Percentiles rank a stretch among this genome's conserved stretches.
phyloP scores from a whole-genome alignment of 2,888 invertebrate genomes.

The Tineola bisselliella region DNA sequence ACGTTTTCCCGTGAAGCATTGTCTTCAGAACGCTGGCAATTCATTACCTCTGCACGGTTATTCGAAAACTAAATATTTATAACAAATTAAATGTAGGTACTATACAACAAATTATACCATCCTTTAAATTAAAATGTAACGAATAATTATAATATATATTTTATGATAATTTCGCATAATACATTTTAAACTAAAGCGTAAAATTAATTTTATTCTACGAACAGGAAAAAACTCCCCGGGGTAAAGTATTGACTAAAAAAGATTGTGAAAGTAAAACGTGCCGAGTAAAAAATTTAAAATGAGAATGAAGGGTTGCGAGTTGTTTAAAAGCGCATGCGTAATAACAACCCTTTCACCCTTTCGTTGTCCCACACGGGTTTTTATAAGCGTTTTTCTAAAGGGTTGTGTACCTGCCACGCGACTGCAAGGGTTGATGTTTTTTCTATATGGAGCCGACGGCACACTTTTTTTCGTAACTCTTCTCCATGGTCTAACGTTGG shows the following conservation, averaged over 20 bases:
- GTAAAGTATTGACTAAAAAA: constrained; percentile 4
- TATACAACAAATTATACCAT: too few relatives aligned
- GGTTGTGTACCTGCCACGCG: constrained; percentile 65
- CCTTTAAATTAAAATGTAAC: too few relatives aligned
- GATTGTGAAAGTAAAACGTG: constrained; percentile 15
- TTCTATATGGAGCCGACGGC: constrained; percentile 43
- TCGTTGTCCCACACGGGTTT: constrained; percentile 52
- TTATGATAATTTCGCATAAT: not conserved
- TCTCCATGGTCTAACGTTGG: constrained; percentile 32
- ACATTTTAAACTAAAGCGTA: not conserved
- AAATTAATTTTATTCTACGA: not conserved
- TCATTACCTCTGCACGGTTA: too few relatives aligned
- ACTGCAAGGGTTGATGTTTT: constrained; percentile 58
- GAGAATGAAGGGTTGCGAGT: constrained; percentile 39
- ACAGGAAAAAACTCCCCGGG: not conserved
- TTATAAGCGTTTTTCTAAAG: constrained; percentile 63
- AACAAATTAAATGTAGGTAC: too few relatives aligned
- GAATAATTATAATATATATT: too few relatives aligned
- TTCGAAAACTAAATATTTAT: too few relatives aligned
- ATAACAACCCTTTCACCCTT: constrained; percentile 62
- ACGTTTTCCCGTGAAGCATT: too few relatives aligned
- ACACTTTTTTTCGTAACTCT: constrained; percentile 25
- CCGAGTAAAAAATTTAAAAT: constrained; percentile 28
- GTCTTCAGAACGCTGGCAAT: too few relatives aligned
- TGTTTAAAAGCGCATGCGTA: constrained; percentile 51